These are phyloP conservation scores for Drosophila parthenogenetica DNA, from an alignment of 2,888 invertebrate genomes.

Conservation along the genomic window DNA sequence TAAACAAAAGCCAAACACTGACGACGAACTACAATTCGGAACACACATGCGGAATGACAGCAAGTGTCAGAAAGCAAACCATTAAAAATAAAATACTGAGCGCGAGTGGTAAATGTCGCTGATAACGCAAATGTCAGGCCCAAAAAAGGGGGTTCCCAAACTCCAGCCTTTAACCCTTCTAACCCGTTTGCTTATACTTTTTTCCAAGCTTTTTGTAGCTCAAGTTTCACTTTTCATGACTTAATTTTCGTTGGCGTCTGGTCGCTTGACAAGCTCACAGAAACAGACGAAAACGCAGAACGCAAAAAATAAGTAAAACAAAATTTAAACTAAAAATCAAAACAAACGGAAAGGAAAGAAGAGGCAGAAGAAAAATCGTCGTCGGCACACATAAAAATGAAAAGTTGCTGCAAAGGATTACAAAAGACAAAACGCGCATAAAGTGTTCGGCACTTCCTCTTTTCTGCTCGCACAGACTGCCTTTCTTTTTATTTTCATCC, in stretches of 20 bases:
- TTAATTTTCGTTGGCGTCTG: conserved; percentile 56
- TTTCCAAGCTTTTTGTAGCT: conserved; percentile 37
- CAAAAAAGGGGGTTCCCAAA: background rate
- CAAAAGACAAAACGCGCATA: conserved; percentile 54
- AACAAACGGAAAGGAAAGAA: conserved; percentile 24
- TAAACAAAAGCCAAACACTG: conserved; percentile 63
- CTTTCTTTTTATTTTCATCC: conserved; percentile 9
- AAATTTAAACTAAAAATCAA: conserved; percentile 8
- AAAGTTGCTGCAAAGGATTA: conserved; percentile 55
- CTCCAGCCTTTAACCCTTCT: background rate
- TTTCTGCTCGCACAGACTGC: background rate
- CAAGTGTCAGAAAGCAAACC: conserved; percentile 63
- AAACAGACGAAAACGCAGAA: conserved; percentile 38
- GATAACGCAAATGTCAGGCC: conserved; percentile 55
- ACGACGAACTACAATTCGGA: conserved; percentile 45
- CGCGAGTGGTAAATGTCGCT: conserved; percentile 44
- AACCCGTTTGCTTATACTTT: background rate
- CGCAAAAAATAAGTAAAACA: conserved; percentile 21
- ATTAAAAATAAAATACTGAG: conserved; percentile 54
- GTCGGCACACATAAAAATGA: conserved; percentile 58
- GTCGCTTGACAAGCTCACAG: conserved; percentile 47
- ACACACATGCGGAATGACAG: conserved; percentile 46
- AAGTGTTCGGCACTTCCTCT: conserved; percentile 42
- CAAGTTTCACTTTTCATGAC: conserved; percentile 64
- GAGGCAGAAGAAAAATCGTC: conserved; percentile 26